Evolutionary conservation across 1,140 invertebrate species (phyloP).

Genomic region (Nasonia giraulti): DNA sequence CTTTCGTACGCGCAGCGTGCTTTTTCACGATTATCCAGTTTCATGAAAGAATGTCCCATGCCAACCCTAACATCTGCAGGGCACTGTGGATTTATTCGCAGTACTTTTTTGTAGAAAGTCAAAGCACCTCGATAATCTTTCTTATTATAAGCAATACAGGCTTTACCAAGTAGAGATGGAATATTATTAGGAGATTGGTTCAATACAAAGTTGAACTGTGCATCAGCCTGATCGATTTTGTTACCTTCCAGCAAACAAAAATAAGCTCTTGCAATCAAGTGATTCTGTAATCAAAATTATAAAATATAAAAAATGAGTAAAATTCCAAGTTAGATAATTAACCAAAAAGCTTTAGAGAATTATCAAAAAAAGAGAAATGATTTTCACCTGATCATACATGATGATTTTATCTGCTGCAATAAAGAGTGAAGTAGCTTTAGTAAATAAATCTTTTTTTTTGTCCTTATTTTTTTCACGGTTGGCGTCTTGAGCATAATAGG

Average conservation of each 20-base stretch:
- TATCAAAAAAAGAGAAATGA: conserved; percentile 21
- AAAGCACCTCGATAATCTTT: conserved; percentile 96
- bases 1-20: conserved; percentile 97
- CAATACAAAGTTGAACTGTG: conserved; percentile 99
- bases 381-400: conserved; percentile 96
- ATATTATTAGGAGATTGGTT: conserved; percentile 97
- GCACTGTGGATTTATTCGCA: conserved; percentile 96
- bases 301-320: conserved; percentile 18
- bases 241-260: conserved; percentile 98
- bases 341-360: neutral
- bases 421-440: conserved; percentile 96
- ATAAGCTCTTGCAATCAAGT: conserved; percentile 97
- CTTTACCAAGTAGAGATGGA: conserved; percentile 97
- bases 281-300: conserved; percentile 79
- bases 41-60: conserved; percentile 98
- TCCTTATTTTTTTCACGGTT: conserved; percentile 97
- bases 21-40: conserved; percentile 96
- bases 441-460: conserved; percentile 95
- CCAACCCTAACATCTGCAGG: conserved; percentile 97
- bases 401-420: conserved; percentile 99
- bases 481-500: conserved; percentile 97
- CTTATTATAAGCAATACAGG: conserved; percentile 96
- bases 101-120: conserved; percentile 98
- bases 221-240: conserved; percentile 99
- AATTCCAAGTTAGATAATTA: neutral